Evolutionary conservation across 2,888 invertebrate species (phyloP).

Genomic region (Portevinia maculata): DNA sequence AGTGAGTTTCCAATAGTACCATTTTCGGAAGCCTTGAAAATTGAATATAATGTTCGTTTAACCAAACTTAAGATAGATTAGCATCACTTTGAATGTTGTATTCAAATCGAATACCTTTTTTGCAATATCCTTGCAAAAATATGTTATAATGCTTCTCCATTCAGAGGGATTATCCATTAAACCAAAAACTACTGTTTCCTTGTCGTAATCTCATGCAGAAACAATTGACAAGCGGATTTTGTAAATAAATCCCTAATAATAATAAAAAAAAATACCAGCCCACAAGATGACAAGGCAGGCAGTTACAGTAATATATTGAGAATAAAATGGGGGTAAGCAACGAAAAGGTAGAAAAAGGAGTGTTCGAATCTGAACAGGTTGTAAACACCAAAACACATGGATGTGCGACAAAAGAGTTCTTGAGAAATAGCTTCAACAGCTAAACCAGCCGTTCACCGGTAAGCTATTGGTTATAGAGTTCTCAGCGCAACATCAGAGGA

Average conservation of each 20-base stretch:
- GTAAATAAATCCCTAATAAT: slow-evolving; percentile 60
- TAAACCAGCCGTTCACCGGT: slow-evolving; percentile 30
- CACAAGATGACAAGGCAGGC: slow-evolving; percentile 21
- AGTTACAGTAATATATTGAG: slow-evolving; percentile 5
- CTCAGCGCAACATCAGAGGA: slow-evolving; percentile 37
- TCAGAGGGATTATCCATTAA: slow-evolving; percentile 50
- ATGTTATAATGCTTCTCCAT: slow-evolving; percentile 36
- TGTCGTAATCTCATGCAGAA: slow-evolving; percentile 39
- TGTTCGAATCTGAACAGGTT: slow-evolving; percentile 57
- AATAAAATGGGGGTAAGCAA: slow-evolving; percentile 15
- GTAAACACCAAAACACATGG: slow-evolving; percentile 54
- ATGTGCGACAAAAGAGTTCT: slow-evolving; percentile 43
- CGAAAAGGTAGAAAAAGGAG: slow-evolving; percentile 29
- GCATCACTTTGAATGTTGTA: not conserved
- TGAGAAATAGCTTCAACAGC: slow-evolving; percentile 6
- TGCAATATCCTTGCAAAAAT: slow-evolving; percentile 36
- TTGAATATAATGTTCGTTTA: not conserved
- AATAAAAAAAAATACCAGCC: slow-evolving; percentile 60
- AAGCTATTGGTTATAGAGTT: slow-evolving; percentile 35
- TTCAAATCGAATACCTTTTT: not conserved
- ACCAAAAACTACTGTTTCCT: slow-evolving; percentile 30
- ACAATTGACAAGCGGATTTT: slow-evolving; percentile 61
- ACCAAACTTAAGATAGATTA: not conserved
- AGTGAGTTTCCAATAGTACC: too few relatives aligned
- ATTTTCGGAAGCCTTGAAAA: too few relatives aligned